Conservation (phyloP, 2,888 invertebrate species). For the Gryllus longicercus region DNA sequence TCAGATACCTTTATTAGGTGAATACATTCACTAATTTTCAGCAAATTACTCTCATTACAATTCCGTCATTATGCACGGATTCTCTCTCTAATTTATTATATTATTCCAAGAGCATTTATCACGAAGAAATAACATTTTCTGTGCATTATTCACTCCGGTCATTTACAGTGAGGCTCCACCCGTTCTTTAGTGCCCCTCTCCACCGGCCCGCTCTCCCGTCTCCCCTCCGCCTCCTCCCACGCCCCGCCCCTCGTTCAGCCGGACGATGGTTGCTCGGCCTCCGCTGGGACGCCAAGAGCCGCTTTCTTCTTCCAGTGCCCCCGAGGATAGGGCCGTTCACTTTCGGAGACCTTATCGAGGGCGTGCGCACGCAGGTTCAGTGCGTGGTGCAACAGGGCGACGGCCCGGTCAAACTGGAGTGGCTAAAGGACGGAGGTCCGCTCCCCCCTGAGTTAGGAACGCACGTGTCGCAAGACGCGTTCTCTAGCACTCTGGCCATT, state of each 20-base stretch:
- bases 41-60: too few species aligned
- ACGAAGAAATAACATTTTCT: too few species aligned
- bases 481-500: constrained; percentile 45
- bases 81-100: too few species aligned
- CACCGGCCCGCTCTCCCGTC: background rate
- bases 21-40: too few species aligned
- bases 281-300: background rate
- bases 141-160: too few species aligned
- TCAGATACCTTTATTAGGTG: too few species aligned
- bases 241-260: constrained; percentile 22
- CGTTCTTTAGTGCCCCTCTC: background rate
- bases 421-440: constrained; percentile 49
- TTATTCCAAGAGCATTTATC: too few species aligned
- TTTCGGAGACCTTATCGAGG: constrained; percentile 42
- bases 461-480: constrained; percentile 42
- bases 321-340: constrained; percentile 42
- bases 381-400: constrained; percentile 52
- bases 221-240: background rate
- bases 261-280: constrained; percentile 24
- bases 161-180: too few species aligned
- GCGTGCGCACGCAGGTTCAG: constrained; percentile 44
- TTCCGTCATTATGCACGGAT: too few species aligned
- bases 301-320: constrained; percentile 38
- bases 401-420: constrained; percentile 48
- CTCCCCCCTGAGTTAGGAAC: constrained; percentile 46